Conservation (phyloP, 2,888 invertebrate genomes). For the Gortyna flavago region DNA sequence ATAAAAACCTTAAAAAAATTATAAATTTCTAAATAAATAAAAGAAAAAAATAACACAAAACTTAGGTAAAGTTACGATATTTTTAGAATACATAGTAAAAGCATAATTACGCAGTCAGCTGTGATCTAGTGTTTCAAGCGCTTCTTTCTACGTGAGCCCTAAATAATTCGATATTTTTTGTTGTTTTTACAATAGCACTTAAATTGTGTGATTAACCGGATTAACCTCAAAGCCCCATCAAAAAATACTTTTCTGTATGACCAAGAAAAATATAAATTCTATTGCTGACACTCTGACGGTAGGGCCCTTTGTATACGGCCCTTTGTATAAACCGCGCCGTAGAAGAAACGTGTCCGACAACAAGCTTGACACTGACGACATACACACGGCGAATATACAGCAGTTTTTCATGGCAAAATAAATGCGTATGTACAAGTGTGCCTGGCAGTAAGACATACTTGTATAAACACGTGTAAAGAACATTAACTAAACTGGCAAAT, state of each 20-base stretch:
- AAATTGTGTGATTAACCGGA: not conserved
- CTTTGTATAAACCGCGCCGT: not conserved
- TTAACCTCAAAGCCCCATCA: not conserved
- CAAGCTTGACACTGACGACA: not conserved
- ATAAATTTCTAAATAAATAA: not conserved
- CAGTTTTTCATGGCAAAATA: not conserved
- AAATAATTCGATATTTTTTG: not conserved
- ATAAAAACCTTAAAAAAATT: not conserved
- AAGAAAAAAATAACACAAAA: not conserved
- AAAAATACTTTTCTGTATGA: not conserved
- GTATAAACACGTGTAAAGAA: constrained; percentile 28
- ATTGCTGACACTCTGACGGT: constrained; percentile 11
- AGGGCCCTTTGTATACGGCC: not conserved
- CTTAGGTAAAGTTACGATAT: not conserved
- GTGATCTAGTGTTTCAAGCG: constrained; percentile 9
- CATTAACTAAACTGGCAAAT: constrained; percentile 56
- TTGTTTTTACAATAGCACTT: constrained; percentile 1
- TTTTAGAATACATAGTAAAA: constrained; percentile 8
- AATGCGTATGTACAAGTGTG: not conserved
- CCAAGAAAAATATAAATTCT: constrained; percentile 8
- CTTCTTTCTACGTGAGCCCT: not conserved
- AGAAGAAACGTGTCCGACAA: not conserved
- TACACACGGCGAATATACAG: not conserved
- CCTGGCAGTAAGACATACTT: constrained; percentile 21
- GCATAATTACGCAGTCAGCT: not conserved